Evolutionary conservation across 2,797 vertebrate species (phyloP).

Genomic region (Danio albolineatus): DNA sequence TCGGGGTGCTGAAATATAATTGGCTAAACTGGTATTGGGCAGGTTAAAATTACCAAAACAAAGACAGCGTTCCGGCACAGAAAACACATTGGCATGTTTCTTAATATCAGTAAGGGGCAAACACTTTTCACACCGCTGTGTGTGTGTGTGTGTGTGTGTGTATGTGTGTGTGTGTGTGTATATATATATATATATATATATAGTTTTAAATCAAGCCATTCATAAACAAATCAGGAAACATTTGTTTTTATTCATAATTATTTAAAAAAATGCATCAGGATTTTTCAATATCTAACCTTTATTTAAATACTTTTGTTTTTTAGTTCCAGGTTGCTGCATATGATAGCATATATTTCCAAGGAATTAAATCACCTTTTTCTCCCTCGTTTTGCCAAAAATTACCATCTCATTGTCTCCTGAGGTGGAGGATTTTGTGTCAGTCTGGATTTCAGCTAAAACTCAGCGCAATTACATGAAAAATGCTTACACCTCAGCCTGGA

Average conservation of each 20-base stretch:
- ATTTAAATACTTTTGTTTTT: neutral
- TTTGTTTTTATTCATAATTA: neutral
- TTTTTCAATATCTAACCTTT: neutral
- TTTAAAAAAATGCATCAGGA: neutral
- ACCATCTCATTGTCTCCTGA: conserved; percentile 29
- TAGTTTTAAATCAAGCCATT: neutral
- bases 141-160: too few relatives aligned
- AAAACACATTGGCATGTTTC: too few relatives aligned
- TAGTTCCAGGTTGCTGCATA: neutral
- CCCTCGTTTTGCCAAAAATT: conserved; percentile 34
- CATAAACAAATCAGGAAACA: neutral
- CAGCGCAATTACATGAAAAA: conserved; percentile 57
- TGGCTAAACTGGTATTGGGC: too few relatives aligned
- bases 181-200: too few relatives aligned
- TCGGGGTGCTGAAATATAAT: too few relatives aligned
- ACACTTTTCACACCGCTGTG: too few relatives aligned
- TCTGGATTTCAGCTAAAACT: conserved; percentile 60
- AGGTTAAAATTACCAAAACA: too few relatives aligned
- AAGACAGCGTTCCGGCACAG: too few relatives aligned
- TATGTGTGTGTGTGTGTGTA: too few relatives aligned
- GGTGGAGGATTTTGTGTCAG: conserved; percentile 49
- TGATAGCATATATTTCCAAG: neutral
- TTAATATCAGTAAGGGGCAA: too few relatives aligned
- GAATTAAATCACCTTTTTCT: conserved; percentile 8
- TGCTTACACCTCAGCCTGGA: conserved; percentile 60